Percentiles rank a stretch among this genome's conserved stretches.
Conservation (phyloP, 2,888 invertebrate species). For the Nomada fucata region DNA sequence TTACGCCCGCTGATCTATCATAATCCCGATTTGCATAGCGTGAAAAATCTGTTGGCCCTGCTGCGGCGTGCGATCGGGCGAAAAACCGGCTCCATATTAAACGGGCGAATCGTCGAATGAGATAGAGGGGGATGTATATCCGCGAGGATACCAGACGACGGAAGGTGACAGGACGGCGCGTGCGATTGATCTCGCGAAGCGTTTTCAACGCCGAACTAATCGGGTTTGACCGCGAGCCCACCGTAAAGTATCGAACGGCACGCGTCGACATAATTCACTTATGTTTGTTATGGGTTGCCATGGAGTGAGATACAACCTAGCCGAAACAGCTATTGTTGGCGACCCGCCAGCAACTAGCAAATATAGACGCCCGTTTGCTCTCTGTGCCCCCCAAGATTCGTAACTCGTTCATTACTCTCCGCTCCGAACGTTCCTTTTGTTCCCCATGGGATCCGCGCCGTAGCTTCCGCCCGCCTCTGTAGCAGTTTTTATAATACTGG, state of each 20-base stretch:
- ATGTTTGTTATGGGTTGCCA: constrained; percentile 83
- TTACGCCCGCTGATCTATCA: constrained; percentile 35
- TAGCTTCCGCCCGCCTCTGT: constrained; percentile 2
- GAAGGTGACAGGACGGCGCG: constrained; percentile 22
- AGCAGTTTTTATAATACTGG: background rate
- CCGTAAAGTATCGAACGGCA: constrained; percentile 79
- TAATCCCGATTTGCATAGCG: constrained; percentile 28
- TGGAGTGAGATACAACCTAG: constrained; percentile 80
- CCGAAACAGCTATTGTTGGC: constrained; percentile 82
- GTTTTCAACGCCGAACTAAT: constrained; percentile 71
- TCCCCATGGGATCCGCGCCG: constrained; percentile 5
- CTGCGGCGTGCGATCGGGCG: constrained; percentile 15
- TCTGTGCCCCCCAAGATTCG: constrained; percentile 57
- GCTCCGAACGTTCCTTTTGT: constrained; percentile 30
- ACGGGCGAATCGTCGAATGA: constrained; percentile 46
- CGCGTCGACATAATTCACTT: constrained; percentile 82
- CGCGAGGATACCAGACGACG: background rate
- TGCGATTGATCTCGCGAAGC: constrained; percentile 66
- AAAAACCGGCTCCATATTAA: constrained; percentile 44
- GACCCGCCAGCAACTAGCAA: constrained; percentile 78
- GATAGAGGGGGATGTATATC: background rate
- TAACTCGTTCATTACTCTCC: constrained; percentile 49
- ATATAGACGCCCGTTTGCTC: constrained; percentile 73
- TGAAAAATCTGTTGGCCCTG: constrained; percentile 42
- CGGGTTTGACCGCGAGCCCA: constrained; percentile 73